Evolutionary conservation across 2,888 invertebrate genomes (phyloP).

Genomic region (Hetaerina titia): DNA sequence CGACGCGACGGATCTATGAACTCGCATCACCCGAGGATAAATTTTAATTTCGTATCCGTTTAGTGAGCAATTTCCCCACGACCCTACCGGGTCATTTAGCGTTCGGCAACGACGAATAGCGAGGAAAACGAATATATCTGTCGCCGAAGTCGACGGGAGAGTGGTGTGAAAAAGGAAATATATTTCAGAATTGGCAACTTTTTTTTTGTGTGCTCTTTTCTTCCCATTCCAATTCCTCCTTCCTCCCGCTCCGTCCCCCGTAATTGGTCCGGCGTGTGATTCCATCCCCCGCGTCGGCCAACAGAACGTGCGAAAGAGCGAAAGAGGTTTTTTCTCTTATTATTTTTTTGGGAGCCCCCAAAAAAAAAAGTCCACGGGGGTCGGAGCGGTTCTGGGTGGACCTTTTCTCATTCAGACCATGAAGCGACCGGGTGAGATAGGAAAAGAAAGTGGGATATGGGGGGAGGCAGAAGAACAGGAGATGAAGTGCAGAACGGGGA

Average conservation of each 20-base stretch:
- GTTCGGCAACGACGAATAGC: neutral
- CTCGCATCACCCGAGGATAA: neutral
- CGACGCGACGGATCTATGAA: neutral
- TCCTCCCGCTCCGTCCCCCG: neutral
- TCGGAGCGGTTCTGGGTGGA: neutral
- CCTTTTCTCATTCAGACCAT: constrained; percentile 30
- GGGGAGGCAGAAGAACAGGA: neutral
- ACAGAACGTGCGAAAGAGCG: no score
- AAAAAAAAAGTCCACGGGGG: neutral
- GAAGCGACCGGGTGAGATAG: neutral
- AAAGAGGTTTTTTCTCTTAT: neutral
- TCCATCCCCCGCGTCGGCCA: neutral
- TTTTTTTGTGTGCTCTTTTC: neutral
- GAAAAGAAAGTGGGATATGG: neutral
- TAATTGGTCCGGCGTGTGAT: constrained; percentile 24
- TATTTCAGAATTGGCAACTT: neutral
- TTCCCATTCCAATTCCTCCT: neutral
- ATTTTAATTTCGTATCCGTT: neutral
- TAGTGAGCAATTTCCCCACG: neutral
- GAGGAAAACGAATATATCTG: neutral
- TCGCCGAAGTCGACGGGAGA: neutral
- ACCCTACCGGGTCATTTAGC: neutral
- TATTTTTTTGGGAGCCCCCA: neutral
- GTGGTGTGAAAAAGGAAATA: neutral
- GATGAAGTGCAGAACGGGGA: neutral